phyloP scores from a whole-genome alignment of 2,113 vertebrate genomes.

The Zosterops pallidus region DNA sequence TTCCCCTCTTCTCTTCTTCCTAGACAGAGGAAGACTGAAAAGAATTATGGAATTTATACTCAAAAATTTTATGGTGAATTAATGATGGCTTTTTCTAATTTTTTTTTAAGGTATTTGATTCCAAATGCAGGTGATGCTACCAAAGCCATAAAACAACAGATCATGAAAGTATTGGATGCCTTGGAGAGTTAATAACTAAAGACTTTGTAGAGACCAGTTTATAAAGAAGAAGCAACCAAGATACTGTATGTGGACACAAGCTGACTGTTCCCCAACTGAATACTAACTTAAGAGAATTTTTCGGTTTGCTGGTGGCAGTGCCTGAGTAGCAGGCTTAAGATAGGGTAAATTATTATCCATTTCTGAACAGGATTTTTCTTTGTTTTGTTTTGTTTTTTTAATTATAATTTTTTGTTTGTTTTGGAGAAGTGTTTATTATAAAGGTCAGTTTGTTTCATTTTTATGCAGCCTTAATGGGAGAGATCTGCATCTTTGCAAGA shows the following conservation, averaged over 20 bases:
- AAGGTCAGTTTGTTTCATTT: conserved; percentile 67
- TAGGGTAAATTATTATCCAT: conserved; percentile 75
- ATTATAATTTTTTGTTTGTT: conserved; percentile 19
- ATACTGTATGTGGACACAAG: conserved; percentile 63
- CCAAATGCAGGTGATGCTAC: conserved; percentile 97
- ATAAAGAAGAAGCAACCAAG: conserved; percentile 66
- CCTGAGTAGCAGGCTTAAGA: conserved; percentile 69
- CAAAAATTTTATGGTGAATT: background rate
- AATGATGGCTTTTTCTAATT: background rate
- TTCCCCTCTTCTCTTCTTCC: background rate
- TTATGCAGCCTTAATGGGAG: conserved; percentile 24
- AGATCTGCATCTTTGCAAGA: conserved; percentile 18
- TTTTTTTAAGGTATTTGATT: conserved; percentile 89
- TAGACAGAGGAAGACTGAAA: background rate
- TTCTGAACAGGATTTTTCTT: conserved; percentile 60
- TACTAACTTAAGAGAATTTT: conserved; percentile 65
- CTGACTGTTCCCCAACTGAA: conserved; percentile 58
- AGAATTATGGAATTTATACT: background rate
- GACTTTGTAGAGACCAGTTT: conserved; percentile 43
- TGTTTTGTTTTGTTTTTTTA: conserved; percentile 40
- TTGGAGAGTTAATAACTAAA: conserved; percentile 89
- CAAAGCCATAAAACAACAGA: conserved; percentile 99
- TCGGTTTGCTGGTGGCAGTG: conserved; percentile 64
- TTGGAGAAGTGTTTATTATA: conserved; percentile 68
- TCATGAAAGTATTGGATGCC: conserved; percentile 98